A percentile compares a stretch with the other conserved stretches of the same genome.
Conservation (phyloP, 1,140 invertebrate species). For the Macrobrachium nipponense region DNA sequence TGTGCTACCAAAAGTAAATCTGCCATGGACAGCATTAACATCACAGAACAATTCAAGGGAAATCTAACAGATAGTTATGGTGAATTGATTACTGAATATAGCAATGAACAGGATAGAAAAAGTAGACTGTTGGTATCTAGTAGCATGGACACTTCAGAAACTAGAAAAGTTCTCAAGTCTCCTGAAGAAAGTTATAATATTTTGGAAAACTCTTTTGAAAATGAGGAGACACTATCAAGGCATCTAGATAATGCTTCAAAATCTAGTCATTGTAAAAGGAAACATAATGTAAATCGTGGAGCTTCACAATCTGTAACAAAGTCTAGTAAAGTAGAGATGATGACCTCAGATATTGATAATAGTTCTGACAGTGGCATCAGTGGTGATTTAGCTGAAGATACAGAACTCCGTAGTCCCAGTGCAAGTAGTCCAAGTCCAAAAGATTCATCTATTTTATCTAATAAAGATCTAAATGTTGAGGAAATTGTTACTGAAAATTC, state of each 20-base stretch:
- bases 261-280: constrained; percentile 34
- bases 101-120: too few species aligned
- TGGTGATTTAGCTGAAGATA: constrained; percentile 51
- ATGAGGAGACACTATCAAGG: too few species aligned
- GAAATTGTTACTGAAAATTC: constrained; percentile 27
- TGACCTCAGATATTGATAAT: constrained; percentile 55
- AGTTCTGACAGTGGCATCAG: constrained; percentile 56
- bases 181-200: too few species aligned
- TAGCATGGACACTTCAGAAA: too few species aligned
- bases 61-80: too few species aligned
- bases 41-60: too few species aligned
- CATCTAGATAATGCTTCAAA: constrained; percentile 28
- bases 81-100: too few species aligned
- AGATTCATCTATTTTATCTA: constrained; percentile 1
- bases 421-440: constrained; percentile 29
- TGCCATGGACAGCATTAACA: too few species aligned
- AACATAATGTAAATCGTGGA: constrained; percentile 42
- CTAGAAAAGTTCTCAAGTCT: too few species aligned
- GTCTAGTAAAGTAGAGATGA: constrained; percentile 55
- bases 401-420: constrained; percentile 45
- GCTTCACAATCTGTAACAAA: constrained; percentile 27
- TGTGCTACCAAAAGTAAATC: too few species aligned
- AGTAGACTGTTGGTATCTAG: too few species aligned
- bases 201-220: too few species aligned
- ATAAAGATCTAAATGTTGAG: constrained; percentile 37